Evolutionary conservation across 2,113 vertebrate genomes (phyloP).

Genomic region (Archocentrus centrarchus): DNA sequence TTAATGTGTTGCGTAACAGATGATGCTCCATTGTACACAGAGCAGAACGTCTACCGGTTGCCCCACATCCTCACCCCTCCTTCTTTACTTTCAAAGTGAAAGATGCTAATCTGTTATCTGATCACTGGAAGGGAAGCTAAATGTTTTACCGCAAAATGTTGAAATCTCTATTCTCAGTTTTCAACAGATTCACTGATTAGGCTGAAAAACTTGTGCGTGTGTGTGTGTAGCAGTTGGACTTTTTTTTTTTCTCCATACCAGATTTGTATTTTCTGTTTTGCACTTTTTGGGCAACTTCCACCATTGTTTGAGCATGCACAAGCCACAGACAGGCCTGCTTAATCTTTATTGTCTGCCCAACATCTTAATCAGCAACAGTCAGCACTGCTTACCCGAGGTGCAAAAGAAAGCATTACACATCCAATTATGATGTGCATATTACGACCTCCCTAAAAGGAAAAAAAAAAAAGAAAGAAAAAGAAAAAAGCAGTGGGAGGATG

Average conservation of each 20-base stretch:
- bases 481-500: conserved; percentile 59
- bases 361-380: conserved; percentile 71
- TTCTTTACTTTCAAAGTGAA: conserved; percentile 61
- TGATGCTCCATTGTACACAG: conserved; percentile 63
- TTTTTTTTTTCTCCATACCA: not conserved
- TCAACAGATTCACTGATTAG: conserved; percentile 15
- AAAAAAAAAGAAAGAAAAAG: conserved; percentile 36
- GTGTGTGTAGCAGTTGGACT: not conserved
- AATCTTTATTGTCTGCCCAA: conserved; percentile 61
- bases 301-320: conserved; percentile 8
- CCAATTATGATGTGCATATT: conserved; percentile 70
- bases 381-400: conserved; percentile 65
- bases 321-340: conserved; percentile 14
- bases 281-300: not conserved
- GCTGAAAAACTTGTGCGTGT: not conserved
- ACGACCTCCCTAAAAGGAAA: conserved; percentile 53
- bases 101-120: conserved; percentile 46
- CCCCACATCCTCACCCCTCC: conserved; percentile 35
- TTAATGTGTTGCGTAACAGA: conserved; percentile 71
- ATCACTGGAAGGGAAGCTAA: conserved; percentile 26
- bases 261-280: not conserved
- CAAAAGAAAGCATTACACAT: conserved; percentile 71
- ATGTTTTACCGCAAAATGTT: not conserved
- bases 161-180: conserved; percentile 17
- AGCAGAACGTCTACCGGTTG: conserved; percentile 17